phyloP scores from a whole-genome alignment of 1,140 invertebrate genomes.

The Drosophila obscura region DNA sequence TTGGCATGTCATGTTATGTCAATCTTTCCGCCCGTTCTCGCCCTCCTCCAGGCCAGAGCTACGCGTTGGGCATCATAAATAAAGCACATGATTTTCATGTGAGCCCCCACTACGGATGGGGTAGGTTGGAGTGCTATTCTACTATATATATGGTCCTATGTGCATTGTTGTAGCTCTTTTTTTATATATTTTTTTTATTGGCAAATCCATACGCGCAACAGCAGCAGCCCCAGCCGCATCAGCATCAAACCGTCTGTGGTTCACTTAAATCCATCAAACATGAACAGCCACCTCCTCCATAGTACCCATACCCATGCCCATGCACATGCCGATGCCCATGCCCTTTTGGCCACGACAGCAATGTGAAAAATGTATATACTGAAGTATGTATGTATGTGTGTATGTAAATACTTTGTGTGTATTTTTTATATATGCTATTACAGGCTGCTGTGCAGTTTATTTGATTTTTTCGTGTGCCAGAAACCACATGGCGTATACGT shows the following conservation, averaged over 20 bases:
- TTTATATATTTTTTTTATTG: constrained; percentile 42
- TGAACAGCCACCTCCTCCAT: constrained; percentile 23
- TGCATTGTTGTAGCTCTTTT: constrained; percentile 49
- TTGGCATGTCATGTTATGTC: constrained; percentile 65
- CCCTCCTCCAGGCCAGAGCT: constrained; percentile 13
- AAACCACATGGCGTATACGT: constrained; percentile 56
- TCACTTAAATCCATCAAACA: constrained; percentile 58
- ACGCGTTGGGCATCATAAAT: constrained; percentile 58
- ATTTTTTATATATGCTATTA: constrained; percentile 22
- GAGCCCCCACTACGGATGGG: constrained; percentile 18
- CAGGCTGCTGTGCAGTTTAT: constrained; percentile 29
- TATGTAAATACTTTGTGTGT: constrained; percentile 14
- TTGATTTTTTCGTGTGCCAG: constrained; percentile 25
- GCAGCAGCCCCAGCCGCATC: constrained; percentile 12
- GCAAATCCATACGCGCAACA: constrained; percentile 52
- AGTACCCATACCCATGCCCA: neutral
- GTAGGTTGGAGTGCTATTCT: constrained; percentile 6
- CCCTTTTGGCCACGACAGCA: constrained; percentile 9
- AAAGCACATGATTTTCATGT: constrained; percentile 60
- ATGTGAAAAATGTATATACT: constrained; percentile 50
- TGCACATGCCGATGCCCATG: neutral
- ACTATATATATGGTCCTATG: constrained; percentile 35
- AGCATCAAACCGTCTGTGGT: constrained; percentile 42
- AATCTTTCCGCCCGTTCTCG: constrained; percentile 33
- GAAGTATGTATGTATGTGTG: neutral